Percentiles rank a stretch among this genome's conserved stretches.
These are phyloP conservation scores for Phaethornis superciliosus DNA, from an alignment of 2,113 vertebrate species.

Conservation along the genomic window DNA sequence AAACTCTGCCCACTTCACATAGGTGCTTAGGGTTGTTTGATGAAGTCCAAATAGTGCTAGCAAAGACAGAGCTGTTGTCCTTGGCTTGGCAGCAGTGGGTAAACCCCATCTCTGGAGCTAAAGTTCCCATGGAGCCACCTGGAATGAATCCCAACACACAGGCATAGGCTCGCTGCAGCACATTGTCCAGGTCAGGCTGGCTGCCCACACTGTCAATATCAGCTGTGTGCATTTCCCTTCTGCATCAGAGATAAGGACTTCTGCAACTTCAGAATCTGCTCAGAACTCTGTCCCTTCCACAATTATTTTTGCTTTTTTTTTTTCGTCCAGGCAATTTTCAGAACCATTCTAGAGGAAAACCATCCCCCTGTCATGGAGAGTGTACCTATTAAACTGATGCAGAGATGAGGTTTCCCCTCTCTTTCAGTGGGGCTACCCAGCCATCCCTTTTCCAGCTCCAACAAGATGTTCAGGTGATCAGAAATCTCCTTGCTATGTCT, in stretches of 20 bases:
- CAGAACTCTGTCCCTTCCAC: not conserved
- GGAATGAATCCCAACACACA: not conserved
- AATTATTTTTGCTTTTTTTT: not conserved
- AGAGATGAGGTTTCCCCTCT: not conserved
- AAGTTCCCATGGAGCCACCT: not conserved
- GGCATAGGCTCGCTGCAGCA: not conserved
- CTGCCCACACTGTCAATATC: not conserved
- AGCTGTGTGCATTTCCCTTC: not conserved
- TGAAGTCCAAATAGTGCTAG: not conserved
- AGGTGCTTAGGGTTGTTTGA: not conserved
- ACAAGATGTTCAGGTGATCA: not conserved
- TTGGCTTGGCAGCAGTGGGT: not conserved
- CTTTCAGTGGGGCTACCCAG: not conserved
- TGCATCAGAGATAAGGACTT: not conserved
- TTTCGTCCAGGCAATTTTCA: not conserved
- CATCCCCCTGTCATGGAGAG: rapidly evolving
- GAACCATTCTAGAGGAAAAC: conserved; percentile 14
- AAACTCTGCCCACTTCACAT: not conserved
- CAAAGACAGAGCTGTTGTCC: not conserved
- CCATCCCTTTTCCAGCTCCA: not conserved
- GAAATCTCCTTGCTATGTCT: not conserved
- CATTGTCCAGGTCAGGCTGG: not conserved
- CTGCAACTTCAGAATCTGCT: not conserved
- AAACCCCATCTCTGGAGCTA: not conserved
- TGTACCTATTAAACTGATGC: not conserved